A percentile compares a stretch with the other conserved stretches of the same genome.
Evolutionary conservation across 2,797 vertebrate genomes (phyloP).

Genomic region (Anabas testudineus): DNA sequence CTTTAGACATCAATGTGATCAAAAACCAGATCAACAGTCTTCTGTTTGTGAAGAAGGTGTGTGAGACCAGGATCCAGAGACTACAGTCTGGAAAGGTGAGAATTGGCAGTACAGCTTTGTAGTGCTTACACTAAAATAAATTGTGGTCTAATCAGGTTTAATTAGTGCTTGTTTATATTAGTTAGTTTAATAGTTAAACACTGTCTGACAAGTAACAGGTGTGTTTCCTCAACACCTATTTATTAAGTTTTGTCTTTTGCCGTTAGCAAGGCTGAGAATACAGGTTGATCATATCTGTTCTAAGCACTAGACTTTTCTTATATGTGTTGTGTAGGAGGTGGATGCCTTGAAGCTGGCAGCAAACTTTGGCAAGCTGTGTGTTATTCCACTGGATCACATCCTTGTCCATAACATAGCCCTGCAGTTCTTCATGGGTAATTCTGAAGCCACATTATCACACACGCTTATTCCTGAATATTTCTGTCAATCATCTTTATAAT

Average conservation of each 20-base stretch:
- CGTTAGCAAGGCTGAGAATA: neutral
- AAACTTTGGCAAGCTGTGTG: constrained; percentile 98
- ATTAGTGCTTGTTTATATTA: neutral
- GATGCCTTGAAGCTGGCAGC: constrained; percentile 97
- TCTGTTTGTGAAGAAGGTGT: constrained; percentile 99
- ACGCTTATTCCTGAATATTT: constrained; percentile 39
- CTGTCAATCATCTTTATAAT: constrained; percentile 42
- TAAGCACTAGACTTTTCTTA: constrained; percentile 12
- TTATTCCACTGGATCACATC: constrained; percentile 97
- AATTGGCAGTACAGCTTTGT: neutral
- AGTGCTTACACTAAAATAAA: neutral
- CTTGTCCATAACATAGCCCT: constrained; percentile 98
- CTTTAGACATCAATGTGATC: constrained; percentile 96
- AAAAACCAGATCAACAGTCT: constrained; percentile 99
- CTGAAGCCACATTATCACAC: constrained; percentile 27
- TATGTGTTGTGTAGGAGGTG: constrained; percentile 88
- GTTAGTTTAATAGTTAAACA: neutral
- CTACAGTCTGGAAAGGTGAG: constrained; percentile 98
- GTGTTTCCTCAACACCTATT: neutral
- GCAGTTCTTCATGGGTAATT: constrained; percentile 99
- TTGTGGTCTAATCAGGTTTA: neutral
- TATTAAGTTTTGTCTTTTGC: constrained; percentile 6
- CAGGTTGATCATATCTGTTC: constrained; percentile 14
- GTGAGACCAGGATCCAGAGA: constrained; percentile 97
- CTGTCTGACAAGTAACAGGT: constrained; percentile 4